Evolutionary conservation across 2,888 invertebrate genomes (phyloP), one percentile per base, ranked within the genome.

Genomic region (Harpalus rufipes): DNA sequence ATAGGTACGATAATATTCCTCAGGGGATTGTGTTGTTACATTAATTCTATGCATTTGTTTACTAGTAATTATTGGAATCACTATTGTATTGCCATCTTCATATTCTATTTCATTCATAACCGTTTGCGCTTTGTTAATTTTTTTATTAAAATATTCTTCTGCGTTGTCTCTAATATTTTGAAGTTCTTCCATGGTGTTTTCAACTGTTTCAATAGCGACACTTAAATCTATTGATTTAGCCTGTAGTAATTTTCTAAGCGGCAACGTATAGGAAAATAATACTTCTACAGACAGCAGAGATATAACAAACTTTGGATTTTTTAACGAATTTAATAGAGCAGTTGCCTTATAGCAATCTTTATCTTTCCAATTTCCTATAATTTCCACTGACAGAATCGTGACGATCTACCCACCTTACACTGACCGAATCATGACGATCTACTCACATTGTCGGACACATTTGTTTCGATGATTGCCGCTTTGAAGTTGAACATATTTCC

Each of bases 321-420:
- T 68, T 68, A 68, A 18, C 5, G 14, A 61, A 61, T 61, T 61
- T 61, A 61, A 61, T 16, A 61, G 61, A 61, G 18, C 61, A 61
- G 61, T 61, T 61, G 68, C 68, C 16, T 41, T 68, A 51, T 39
- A 76, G 76, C 51, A 76, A 44, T 76, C 76, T 41, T 51, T 76
- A 76, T 51, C 41, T 16, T 16, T 41, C 76, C 76, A 76, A 7
- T n/a, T 51, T 14, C 14, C 21, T 41, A 76, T 76, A 16, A 51
- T 51, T 61, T 72, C 39, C 32, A 72, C 21, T 41, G n/a, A n/a
- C 25, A 72, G 32, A 32, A 61, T 61, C 16, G 61, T 16, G n/a
- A 14, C 41, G 76, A 7, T 76, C 44, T 44, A 76, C 76, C n/a
- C n/a, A n/a, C 41, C 41, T 44, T 41, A 51, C 56, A 21, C 21